Conservation (phyloP, 1,140 invertebrate genomes). For the Sarcophaga bullata region DNA sequence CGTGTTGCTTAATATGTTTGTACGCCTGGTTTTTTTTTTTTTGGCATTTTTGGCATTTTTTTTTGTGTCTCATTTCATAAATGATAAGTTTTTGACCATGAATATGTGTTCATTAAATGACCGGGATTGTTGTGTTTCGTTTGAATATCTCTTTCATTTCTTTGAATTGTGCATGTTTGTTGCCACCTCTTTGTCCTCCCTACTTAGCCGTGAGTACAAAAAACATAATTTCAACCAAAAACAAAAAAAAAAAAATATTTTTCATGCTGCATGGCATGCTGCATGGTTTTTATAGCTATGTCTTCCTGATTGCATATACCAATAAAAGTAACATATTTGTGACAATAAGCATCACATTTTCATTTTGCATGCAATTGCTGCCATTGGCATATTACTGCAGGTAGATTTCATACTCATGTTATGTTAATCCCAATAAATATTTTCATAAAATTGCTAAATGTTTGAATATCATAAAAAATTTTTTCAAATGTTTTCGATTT, state of each 20-base stretch:
- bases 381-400: neutral
- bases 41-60: neutral
- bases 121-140: neutral
- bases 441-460: neutral
- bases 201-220: neutral
- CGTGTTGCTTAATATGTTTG: slow-evolving; percentile 23
- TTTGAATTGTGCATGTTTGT: slow-evolving; percentile 32
- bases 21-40: slow-evolving; percentile 12
- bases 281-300: neutral
- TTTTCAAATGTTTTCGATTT: neutral
- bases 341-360: slow-evolving; percentile 20
- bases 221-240: slow-evolving; percentile 29
- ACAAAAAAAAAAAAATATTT: neutral
- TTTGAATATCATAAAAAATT: neutral
- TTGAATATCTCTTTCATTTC: slow-evolving; percentile 17
- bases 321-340: slow-evolving; percentile 39
- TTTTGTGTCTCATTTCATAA: slow-evolving; percentile 22
- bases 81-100: slow-evolving; percentile 31
- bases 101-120: neutral
- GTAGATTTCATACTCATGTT: neutral
- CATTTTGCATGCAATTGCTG: slow-evolving; percentile 32
- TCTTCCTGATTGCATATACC: slow-evolving; percentile 37
- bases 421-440: slow-evolving; percentile 18
- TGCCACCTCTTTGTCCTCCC: slow-evolving; percentile 33
- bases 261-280: neutral